phyloP scores from a whole-genome alignment of 2,888 invertebrate genomes.

The Himalopsyche anomala region DNA sequence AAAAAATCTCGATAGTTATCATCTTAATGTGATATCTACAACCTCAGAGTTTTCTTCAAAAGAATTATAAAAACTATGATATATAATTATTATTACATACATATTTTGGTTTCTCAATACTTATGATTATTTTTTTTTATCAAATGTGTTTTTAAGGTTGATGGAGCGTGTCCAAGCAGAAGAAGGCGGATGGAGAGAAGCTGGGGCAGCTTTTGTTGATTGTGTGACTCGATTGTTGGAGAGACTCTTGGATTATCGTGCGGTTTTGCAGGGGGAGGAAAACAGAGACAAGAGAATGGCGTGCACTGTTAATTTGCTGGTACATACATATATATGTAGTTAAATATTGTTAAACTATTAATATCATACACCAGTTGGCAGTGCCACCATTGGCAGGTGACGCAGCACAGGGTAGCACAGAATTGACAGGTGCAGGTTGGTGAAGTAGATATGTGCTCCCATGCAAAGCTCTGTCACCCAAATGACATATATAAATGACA shows the following conservation, averaged over 20 bases:
- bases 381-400: too few species aligned
- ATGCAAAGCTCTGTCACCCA: too few species aligned
- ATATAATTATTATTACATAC: too few species aligned
- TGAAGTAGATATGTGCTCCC: too few species aligned
- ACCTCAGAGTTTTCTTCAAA: too few species aligned
- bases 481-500: too few species aligned
- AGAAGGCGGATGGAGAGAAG: conserved; percentile 93
- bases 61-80: too few species aligned
- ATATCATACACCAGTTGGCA: too few species aligned
- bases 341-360: not conserved
- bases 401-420: too few species aligned
- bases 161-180: conserved; percentile 90
- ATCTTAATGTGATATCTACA: too few species aligned
- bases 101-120: not conserved
- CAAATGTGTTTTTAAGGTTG: conserved; percentile 76
- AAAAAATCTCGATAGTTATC: too few species aligned
- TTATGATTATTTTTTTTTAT: not conserved
- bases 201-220: conserved; percentile 93
- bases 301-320: conserved; percentile 95
- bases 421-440: too few species aligned
- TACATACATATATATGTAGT: conserved; percentile 70
- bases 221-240: conserved; percentile 94
- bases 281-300: conserved; percentile 97
- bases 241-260: conserved; percentile 93
- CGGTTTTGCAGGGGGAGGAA: conserved; percentile 96